Evolutionary conservation across 2,797 vertebrate genomes (phyloP), one percentile per base, ranked within the genome.

Genomic region (Rhabdophis nuchalis): DNA sequence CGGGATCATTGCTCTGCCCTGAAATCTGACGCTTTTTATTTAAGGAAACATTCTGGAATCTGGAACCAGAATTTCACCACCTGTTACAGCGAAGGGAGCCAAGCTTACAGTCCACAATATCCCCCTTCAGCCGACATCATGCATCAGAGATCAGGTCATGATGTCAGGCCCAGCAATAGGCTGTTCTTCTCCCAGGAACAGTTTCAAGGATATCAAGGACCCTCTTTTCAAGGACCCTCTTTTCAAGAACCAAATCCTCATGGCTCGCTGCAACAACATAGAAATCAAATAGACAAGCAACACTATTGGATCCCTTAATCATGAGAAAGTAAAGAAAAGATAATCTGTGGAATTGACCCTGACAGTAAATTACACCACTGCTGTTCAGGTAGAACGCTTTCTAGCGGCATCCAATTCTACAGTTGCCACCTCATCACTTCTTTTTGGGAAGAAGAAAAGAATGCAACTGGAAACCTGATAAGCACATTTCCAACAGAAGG

Each of bases 61-160:
- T 56, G 0, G 0, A 53, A 89, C 89, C 64, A 1, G 89, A 94
- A 53, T 52, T 6, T 46, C 2, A 5, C 2, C 18, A 0, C 0
- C 10, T 20, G 3, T 29, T 27, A 46, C 0, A 0, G 58, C 60
- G 1, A 41, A 18, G 0, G 13, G 52, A 0, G 0, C 58, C 1
- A 23, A 23, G 57, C 7, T 0, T 52, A 0, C 0, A 36, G 1
- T 54, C 90, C 9, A 64, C 58, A 25, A 25, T 58, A 9, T 7
- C 10, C 6, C 0, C 8, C 0, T 0, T 0, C 88, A 41, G 64
- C 10, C 0, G 0, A 2, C 4, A 5, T 1, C 0, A 0, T 0
- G 0, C 13, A 50, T 29, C 87, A 32, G 0, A 77, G 23, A 46
- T 1, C 1, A 1, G 64, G 3, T 0, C 10, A 68, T 3, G 0